Percentiles rank a stretch among this genome's conserved stretches.
Conservation (phyloP, 2,797 vertebrate genomes). For the Coregonus suidteri region DNA sequence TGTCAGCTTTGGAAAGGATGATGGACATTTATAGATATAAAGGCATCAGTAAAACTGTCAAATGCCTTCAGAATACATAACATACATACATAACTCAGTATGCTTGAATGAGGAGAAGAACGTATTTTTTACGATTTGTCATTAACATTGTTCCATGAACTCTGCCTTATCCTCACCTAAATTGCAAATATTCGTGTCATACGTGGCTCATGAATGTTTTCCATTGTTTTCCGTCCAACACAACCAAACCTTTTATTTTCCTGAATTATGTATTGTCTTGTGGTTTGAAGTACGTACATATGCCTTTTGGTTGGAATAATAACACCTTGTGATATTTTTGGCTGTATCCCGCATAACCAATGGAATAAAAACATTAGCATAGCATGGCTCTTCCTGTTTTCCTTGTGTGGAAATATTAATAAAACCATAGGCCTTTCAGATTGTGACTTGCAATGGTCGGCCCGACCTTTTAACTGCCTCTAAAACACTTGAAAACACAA, state of each 20-base stretch:
- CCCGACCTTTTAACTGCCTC: constrained; percentile 50
- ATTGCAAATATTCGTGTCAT: constrained; percentile 10
- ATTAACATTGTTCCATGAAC: background rate
- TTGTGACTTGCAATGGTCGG: constrained; percentile 41
- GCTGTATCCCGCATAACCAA: constrained; percentile 42
- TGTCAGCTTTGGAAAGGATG: constrained; percentile 44
- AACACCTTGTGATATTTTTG: constrained; percentile 51
- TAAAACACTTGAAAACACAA: constrained; percentile 58
- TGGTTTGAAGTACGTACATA: constrained; percentile 19
- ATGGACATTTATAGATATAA: constrained; percentile 35
- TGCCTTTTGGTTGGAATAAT: constrained; percentile 32
- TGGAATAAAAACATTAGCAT: constrained; percentile 60
- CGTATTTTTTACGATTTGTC: background rate
- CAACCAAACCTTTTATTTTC: constrained; percentile 17
- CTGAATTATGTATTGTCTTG: constrained; percentile 28
- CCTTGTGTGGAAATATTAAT: constrained; percentile 58
- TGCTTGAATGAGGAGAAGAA: background rate
- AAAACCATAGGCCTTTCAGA: constrained; percentile 51
- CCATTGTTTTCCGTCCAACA: constrained; percentile 6
- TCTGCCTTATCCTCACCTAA: background rate
- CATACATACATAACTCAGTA: background rate
- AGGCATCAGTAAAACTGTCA: constrained; percentile 20
- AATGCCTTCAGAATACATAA: background rate
- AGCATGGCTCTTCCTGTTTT: constrained; percentile 50
- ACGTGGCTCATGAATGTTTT: constrained; percentile 27